A percentile compares a stretch with the other conserved stretches of the same genome.
These are phyloP conservation scores for Lamprotornis superbus DNA, from an alignment of 2,113 vertebrate genomes.

Conservation along the genomic window DNA sequence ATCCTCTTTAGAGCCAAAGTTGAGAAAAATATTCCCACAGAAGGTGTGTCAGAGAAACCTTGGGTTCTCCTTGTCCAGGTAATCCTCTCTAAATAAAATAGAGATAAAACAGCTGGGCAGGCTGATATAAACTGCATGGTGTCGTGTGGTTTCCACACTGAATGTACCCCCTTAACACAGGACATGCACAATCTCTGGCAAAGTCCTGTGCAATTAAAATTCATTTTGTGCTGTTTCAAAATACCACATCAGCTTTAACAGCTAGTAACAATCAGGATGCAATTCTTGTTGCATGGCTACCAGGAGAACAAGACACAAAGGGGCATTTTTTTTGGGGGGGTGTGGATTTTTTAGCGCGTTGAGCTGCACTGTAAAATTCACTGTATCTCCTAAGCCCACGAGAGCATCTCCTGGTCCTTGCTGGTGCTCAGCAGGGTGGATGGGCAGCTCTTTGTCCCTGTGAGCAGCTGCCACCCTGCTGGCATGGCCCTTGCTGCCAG, in stretches of 20 bases:
- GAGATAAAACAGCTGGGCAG: background rate
- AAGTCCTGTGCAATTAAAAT: background rate
- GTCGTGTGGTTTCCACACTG: background rate
- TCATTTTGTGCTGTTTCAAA: background rate
- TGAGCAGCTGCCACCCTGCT: background rate
- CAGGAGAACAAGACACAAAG: background rate
- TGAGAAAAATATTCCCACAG: background rate
- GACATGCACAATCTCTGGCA: background rate
- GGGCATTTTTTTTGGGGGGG: background rate
- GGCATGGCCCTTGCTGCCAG: background rate
- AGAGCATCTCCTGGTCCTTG: background rate
- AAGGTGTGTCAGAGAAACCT: background rate
- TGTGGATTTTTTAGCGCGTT: background rate
- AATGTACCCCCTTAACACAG: background rate
- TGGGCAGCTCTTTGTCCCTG: background rate
- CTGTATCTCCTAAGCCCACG: background rate
- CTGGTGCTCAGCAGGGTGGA: background rate
- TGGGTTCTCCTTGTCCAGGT: background rate
- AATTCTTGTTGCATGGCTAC: background rate
- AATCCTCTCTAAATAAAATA: background rate
- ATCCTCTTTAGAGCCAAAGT: background rate
- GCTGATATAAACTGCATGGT: rapidly evolving
- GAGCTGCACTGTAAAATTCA: background rate
- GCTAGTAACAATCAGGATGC: background rate
- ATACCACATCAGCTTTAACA: background rate